Conservation (phyloP, 2,113 vertebrate species). For the Patagioenas fasciata region DNA sequence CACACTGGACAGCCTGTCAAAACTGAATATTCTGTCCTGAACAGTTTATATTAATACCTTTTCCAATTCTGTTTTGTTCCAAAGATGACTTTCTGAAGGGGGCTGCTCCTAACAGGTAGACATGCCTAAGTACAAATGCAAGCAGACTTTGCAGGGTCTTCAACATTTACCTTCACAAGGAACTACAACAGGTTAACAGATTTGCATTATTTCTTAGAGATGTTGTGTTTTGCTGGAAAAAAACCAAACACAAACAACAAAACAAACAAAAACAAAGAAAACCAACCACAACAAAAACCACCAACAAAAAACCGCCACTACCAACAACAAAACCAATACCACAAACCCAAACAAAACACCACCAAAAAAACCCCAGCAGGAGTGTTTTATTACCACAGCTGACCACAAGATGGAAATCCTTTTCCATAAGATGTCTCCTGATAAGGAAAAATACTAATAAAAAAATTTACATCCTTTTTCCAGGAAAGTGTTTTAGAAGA, state of each 20-base stretch:
- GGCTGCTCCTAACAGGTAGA: background rate
- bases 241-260: too few species aligned
- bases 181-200: background rate
- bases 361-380: background rate
- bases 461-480: background rate
- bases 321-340: too few species aligned
- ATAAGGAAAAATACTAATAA: background rate
- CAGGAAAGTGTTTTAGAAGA: background rate
- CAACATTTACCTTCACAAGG: background rate
- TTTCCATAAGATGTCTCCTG: constrained; percentile 7
- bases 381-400: constrained; percentile 33
- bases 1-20: background rate
- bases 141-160: background rate
- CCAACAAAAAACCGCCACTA: too few species aligned
- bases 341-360: too few species aligned
- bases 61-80: background rate
- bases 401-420: constrained; percentile 59
- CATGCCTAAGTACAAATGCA: background rate
- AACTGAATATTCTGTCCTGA: background rate
- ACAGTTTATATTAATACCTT: background rate
- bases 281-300: too few species aligned
- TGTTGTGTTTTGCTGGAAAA: background rate
- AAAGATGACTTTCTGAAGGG: background rate
- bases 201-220: background rate
- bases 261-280: too few species aligned